Evolutionary conservation across 2,797 vertebrate species (phyloP), one percentile per base, ranked within the genome.

Genomic region (Novumbra hubbsi): DNA sequence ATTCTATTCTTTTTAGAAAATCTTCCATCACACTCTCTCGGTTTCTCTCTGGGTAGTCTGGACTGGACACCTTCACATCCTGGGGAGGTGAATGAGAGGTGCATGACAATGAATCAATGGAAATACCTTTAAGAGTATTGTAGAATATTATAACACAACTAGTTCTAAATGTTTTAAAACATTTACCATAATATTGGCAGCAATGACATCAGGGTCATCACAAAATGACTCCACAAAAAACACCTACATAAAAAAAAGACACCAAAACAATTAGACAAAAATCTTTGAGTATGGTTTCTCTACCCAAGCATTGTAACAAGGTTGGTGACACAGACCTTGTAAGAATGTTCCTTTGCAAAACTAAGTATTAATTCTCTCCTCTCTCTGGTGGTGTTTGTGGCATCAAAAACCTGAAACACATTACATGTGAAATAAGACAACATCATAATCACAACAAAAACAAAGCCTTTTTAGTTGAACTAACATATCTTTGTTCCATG

Each of bases 61-160:
- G 98, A 76, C 98, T 99, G 45, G 98, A 98, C 76, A 99, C 97
- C 80, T 99, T 99, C 81, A 99, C 97, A 72, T 99, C 97, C 98
- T 99, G 83, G 68, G 57, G 28, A 73, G 83, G 3, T 81, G 15
- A 85, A 1, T 82, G 14, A 75, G 9, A 60, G 4, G 16, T 45
- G 24, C 45, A 69, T 4, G 4, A 49, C 21, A 69, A 9, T n/a
- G 21, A 21, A 4, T 19, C 19, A n/a, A 9, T 19, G 2, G 9
- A 67, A 45, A n/a, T 73, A 14, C 41, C 34, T 6, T 30, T 24
- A 2, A 8, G 16, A 34, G 62, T 27, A 52, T 50, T 5, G 15
- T 14, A 60, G 62, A 64, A 64, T 64, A n/a, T 64, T 64, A 5
- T 60, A 60, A 60, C 11, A 55, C 17, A 55, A 21, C n/a, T 3